Evolutionary conservation across 1,140 invertebrate species (phyloP), one percentile per base, ranked within the genome.

Genomic region (Drosophila yakuba): DNA sequence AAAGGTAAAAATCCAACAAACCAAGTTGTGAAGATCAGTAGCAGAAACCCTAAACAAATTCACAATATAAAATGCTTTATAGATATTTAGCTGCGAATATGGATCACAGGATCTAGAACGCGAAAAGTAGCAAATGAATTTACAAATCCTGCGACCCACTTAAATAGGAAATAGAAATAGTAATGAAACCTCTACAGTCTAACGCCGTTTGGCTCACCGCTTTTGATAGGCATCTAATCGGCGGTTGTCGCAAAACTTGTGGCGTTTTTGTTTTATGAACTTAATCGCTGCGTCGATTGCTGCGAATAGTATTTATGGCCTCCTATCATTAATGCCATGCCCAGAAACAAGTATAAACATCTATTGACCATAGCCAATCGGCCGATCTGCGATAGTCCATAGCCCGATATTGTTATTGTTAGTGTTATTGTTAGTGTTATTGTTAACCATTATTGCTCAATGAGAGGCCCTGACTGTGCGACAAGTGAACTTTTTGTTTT

Each of bases 231-330:
- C 32, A 59, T 41, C 63, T 80, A 74, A 47, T 51, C 59, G 56
- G 36, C 20, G n/a, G 12, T 14, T 50, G 23, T 15, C 28, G 15
- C 44, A 14, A 23, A 35, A 39, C 47, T 55, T 75, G 66, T 72
- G 68, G 39, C 57, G 52, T 69, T 61, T 74, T 78, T 63, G 78
- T 80, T 76, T 80, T 81, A 83, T 84, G 61, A 68, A 66, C 69
- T 66, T 83, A 83, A 83, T 79, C 80, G 68, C 59, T 61, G 39
- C 32, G 41, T 51, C 63, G 81, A 84, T 84, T 74, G 60, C 71
- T 64, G 54, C 72, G 62, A 75, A 75, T 67, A 75, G 73, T 75
- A 75, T 75, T 75, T 75, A 75, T 67, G 72, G 36, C 23, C 52
- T 41, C 39, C 73, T 59, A 75, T 75, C 73, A 74, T 59, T 75